Conservation (phyloP, 2,888 invertebrate species). For the Drosophila fungiperda region DNA sequence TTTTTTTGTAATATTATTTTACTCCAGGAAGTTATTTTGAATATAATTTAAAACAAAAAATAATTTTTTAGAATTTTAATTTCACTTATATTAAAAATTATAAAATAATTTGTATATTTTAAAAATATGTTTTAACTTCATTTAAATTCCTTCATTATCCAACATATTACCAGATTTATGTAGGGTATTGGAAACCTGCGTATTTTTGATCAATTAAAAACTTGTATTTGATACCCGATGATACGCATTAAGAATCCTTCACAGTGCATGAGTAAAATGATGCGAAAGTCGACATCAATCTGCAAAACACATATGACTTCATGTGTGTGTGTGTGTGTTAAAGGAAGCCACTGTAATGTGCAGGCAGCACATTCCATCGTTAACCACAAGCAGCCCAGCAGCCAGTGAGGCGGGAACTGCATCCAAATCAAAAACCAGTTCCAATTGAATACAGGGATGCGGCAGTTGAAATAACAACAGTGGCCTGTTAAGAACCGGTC, state of each 20-base stretch:
- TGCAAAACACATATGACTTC: conserved; percentile 27
- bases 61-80: background rate
- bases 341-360: conserved; percentile 57
- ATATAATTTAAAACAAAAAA: too few relatives aligned
- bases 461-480: conserved; percentile 42
- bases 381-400: conserved; percentile 46
- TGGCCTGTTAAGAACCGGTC: conserved; percentile 58
- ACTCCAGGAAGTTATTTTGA: background rate
- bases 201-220: conserved; percentile 55
- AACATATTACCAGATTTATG: background rate
- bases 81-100: background rate
- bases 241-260: conserved; percentile 62
- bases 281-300: conserved; percentile 52
- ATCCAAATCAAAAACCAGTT: conserved; percentile 59
- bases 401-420: conserved; percentile 36
- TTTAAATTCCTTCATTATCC: background rate
- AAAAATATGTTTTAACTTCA: background rate
- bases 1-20: background rate
- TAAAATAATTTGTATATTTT: background rate
- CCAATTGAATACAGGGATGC: conserved; percentile 35
- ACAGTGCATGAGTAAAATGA: conserved; percentile 44
- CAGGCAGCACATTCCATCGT: conserved; percentile 53
- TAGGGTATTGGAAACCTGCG: conserved; percentile 10
- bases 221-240: conserved; percentile 54
- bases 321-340: conserved; percentile 21